Evolutionary conservation across 2,797 vertebrate genomes (phyloP), one percentile per base, ranked within the genome.

Genomic region (Sparidentex hasta): DNA sequence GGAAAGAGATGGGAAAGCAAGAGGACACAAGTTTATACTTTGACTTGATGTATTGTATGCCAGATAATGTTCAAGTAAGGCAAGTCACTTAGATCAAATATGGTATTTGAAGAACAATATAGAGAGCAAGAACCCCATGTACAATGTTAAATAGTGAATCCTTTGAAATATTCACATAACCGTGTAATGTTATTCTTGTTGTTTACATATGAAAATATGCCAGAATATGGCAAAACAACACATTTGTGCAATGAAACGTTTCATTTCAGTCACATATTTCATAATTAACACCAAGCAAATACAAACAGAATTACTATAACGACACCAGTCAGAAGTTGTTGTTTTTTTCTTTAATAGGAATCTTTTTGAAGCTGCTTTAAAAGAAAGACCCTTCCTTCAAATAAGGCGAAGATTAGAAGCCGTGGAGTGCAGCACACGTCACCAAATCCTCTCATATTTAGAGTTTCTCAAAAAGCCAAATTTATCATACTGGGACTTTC

Each of bases 391-490:
- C 5, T 44, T 48, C 5, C 23, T 48, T 12, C 38, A 73, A 27
- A 72, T 38, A 8, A 41, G 51, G 64, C 29, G 17, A 11, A 29
- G 21, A 64, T 56, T 67, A 58, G 50, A 65, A 43, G 50, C 17
- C 20, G 18, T 23, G 23, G 14, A 76, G 51, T 9, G 41, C 63
- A 16, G 21, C 50, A 55, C 61, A 58, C 5, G 13, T 68, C 67
- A 62, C 29, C 12, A 44, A 25, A 76, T 65, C 54, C 47, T 46
- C 71, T 57, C n/a, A 43, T 12, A 65, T 71, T 44, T 38, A 38
- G 27, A 56, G 16, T n/a, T 23, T 58, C 4, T n/a, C 23, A 2
- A 64, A 70, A 61, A 65, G 51, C 46, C 51, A 46, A 68, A 67
- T 72, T 17, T 20, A 43, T 7, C 6, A 0, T 1, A 64, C 47